phyloP scores from a whole-genome alignment of 2,113 vertebrate species.

The Rattus norvegicus region GRCr8 NC_086036.1:40967001-40967500 shows the following conservation, averaged over 20 bases:
- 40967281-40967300: background rate
- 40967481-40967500: no score
- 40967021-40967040: background rate
- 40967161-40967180: background rate
- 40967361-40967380: background rate
- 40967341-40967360: background rate
- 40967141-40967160: accelerated
- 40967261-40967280: background rate
- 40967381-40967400: background rate
- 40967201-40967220: background rate
- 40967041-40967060: no score
- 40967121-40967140: accelerated
- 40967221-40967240: background rate
- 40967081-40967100: background rate
- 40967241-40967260: background rate
- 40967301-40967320: background rate
- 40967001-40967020: background rate
- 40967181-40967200: background rate
- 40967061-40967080: no score
- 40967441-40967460: no score
- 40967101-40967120: background rate
- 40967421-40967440: background rate
- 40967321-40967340: background rate
- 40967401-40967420: background rate
- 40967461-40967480: no score